Evolutionary conservation across 2,888 invertebrate genomes (phyloP).

Genomic region (Ormyrus thymus): DNA sequence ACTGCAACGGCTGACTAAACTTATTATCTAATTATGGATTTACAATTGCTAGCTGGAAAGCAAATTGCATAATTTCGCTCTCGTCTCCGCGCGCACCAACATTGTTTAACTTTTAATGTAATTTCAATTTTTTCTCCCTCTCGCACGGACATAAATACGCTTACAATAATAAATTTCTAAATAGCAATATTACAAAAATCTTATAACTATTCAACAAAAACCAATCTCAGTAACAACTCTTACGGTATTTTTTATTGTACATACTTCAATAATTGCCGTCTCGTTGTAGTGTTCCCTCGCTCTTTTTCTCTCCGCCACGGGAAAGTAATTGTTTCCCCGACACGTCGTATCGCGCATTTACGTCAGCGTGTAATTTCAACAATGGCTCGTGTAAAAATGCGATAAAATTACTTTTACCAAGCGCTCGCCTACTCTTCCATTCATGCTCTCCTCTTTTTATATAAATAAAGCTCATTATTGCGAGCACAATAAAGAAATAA

Average conservation of each 20-base stretch:
- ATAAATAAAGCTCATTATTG: too few relatives aligned
- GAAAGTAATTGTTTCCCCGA: not conserved
- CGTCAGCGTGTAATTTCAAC: not conserved
- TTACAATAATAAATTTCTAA: slow-evolving; percentile 66
- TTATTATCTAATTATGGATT: too few relatives aligned
- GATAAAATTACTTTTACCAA: not conserved
- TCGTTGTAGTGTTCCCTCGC: not conserved
- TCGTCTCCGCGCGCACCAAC: not conserved
- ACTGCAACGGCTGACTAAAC: too few relatives aligned
- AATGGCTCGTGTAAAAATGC: not conserved
- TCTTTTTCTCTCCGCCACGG: not conserved
- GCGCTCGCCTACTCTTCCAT: too few relatives aligned
- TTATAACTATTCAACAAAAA: slow-evolving; percentile 74
- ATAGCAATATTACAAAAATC: slow-evolving; percentile 71
- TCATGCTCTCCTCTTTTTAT: too few relatives aligned
- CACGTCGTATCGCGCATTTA: too few relatives aligned
- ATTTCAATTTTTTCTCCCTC: slow-evolving; percentile 1
- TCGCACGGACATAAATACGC: not conserved
- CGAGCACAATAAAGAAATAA: too few relatives aligned
- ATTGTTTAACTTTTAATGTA: not conserved
- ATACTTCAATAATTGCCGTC: not conserved
- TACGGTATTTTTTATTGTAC: slow-evolving; percentile 47
- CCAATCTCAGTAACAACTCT: slow-evolving; percentile 70
- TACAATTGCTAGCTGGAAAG: not conserved
- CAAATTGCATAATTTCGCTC: not conserved